Base-by-base conservation (phyloP, 2,888 invertebrate species). In the Druceiella hillmani region DNA sequence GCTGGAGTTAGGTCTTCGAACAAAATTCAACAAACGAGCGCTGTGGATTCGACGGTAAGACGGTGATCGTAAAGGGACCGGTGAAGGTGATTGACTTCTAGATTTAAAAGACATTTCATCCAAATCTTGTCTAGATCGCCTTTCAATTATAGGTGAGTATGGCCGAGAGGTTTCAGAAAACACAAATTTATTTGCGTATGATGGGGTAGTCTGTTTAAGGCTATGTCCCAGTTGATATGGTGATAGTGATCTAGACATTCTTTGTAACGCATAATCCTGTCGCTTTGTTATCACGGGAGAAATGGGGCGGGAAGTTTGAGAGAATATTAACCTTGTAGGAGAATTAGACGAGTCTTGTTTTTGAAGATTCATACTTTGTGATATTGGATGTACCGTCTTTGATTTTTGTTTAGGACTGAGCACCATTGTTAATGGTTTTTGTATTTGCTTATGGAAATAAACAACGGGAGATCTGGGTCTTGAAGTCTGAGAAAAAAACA, bases 1-100 rank as follows among this genome's bases (percentile, higher is more conserved):
- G 39, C 56, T 36, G 22, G 57, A 55, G n/a, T 55, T 57, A 26
- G 61, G 54, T 29, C 57, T 55, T 47, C 64, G 55, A 50, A 61
- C 71, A 26, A 53, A 56, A 29, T 53, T 61, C 50, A 69, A 66
- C 40, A 58, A 55, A 46, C 71, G 65, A 12, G 64, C 64, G 49
- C 60, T 72, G 47, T 78, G 74, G 43, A 83, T 82, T 41, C 79
- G 76, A 7, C 83, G 70, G 48, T 74, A 75, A 0, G 82, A 80
- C 1, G 83, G 82, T 0, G 83, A 83, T 41, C 82, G 69, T 31
- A 77, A 58, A 9, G 77, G 70, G 3, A 79, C 73, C 2, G 77
- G 74, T n/a, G 76, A 76, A 3, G 69, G 64, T 1, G 74, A 69
- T 35, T 70, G 62, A 54, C 71, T 70, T 55, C 68, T 59, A 6